These are phyloP conservation scores for Arremon aurantiirostris DNA, from an alignment of 2,797 vertebrate species.

Conservation along the genomic window DNA sequence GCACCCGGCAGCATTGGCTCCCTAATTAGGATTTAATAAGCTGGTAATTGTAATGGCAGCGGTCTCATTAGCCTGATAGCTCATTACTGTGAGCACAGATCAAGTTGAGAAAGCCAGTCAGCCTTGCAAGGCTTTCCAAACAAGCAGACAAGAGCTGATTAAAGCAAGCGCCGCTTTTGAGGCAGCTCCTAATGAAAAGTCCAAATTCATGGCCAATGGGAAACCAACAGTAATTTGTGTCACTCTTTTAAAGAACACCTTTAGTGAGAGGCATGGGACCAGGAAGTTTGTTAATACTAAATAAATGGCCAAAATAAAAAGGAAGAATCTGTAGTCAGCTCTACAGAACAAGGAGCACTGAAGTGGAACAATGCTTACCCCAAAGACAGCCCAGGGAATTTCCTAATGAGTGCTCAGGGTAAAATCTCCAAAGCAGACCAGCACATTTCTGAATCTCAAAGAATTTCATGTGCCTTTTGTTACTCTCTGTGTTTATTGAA, in stretches of 20 bases:
- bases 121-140: conserved; percentile 32
- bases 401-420: background rate
- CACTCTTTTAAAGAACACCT: conserved; percentile 16
- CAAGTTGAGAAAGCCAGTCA: conserved; percentile 33
- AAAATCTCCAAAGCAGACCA: background rate
- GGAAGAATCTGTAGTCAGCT: conserved; percentile 15
- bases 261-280: conserved; percentile 18
- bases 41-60: conserved; percentile 43
- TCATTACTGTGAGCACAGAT: conserved; percentile 45
- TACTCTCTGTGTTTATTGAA: background rate
- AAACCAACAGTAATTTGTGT: conserved; percentile 51
- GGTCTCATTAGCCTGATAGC: conserved; percentile 44
- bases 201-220: background rate
- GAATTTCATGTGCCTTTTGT: background rate
- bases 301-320: conserved; percentile 4
- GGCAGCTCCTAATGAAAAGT: conserved; percentile 13
- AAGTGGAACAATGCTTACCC: background rate
- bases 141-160: conserved; percentile 3
- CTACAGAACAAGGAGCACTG: background rate
- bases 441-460: background rate
- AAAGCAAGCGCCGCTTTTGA: conserved; percentile 34
- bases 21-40: conserved; percentile 63
- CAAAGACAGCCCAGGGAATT: background rate
- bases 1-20: conserved; percentile 3
- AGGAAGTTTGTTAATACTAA: conserved; percentile 46